Conservation (phyloP, 2,113 vertebrate genomes). For the Ivindomyrus marchei region DNA sequence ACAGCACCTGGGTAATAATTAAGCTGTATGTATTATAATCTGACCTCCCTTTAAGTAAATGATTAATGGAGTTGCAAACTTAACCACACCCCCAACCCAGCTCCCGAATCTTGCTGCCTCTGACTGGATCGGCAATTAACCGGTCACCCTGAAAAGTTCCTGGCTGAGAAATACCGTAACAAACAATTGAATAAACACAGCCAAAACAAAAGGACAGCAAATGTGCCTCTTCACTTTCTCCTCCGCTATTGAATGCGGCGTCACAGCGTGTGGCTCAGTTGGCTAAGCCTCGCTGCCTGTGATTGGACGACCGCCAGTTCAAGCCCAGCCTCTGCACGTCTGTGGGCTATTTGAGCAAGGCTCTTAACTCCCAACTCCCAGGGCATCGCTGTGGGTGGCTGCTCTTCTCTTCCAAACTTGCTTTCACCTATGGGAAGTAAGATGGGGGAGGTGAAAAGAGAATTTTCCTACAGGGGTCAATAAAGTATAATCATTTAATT, state of each 20-base stretch:
- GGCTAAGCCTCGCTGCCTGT: neutral
- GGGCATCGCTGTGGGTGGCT: neutral
- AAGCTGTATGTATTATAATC: neutral
- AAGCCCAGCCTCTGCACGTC: neutral
- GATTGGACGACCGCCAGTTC: neutral
- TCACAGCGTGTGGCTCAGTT: neutral
- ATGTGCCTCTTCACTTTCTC: neutral
- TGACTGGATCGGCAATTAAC: neutral
- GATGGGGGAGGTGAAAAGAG: neutral
- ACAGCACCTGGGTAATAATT: neutral
- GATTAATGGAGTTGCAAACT: neutral
- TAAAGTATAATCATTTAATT: neutral
- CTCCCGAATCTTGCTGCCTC: neutral
- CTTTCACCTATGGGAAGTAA: neutral
- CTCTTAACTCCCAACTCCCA: neutral
- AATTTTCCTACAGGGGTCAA: neutral
- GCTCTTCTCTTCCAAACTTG: neutral
- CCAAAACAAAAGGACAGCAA: neutral
- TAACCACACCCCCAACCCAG: neutral
- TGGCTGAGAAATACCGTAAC: neutral
- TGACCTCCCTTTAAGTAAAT: neutral
- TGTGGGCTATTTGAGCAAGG: neutral
- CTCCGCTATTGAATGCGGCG: neutral
- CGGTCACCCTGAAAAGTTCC: neutral
- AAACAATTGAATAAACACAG: neutral